Percentiles rank a stretch among this genome's conserved stretches.
These are phyloP conservation scores for Crocuta crocuta DNA, from an alignment of 2,113 vertebrate genomes.

Conservation along the genomic window DNA sequence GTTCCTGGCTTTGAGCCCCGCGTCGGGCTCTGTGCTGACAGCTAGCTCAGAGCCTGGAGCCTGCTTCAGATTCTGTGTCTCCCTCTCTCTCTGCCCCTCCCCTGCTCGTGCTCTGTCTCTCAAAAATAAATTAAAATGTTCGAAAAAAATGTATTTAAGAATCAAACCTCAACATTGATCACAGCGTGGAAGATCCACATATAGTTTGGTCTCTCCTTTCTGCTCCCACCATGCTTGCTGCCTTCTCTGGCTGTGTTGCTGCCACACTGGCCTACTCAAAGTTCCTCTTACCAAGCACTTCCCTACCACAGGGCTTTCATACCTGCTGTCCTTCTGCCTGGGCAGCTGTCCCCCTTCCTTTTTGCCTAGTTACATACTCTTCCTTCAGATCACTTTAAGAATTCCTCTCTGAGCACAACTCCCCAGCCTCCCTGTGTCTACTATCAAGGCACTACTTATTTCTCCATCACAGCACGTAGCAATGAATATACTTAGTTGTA, in stretches of 20 bases:
- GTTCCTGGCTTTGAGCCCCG: too few relatives aligned
- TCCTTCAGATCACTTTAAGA: neutral
- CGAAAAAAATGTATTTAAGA: neutral
- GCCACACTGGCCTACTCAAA: neutral
- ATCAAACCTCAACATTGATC: neutral
- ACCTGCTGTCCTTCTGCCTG: neutral
- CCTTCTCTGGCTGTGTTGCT: neutral
- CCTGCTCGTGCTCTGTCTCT: too few relatives aligned
- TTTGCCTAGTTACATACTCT: neutral
- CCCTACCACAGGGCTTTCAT: neutral
- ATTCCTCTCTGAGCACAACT: neutral
- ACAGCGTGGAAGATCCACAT: neutral
- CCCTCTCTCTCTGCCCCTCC: too few relatives aligned
- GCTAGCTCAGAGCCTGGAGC: too few relatives aligned
- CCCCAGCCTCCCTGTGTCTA: neutral
- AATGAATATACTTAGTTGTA: neutral
- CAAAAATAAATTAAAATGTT: too few relatives aligned
- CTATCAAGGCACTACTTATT: neutral
- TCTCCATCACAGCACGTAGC: neutral
- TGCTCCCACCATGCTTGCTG: neutral
- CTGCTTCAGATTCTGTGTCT: too few relatives aligned
- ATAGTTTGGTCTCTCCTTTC: neutral
- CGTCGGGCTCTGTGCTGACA: too few relatives aligned
- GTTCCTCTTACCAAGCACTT: neutral
- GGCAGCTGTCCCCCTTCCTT: neutral